Evolutionary conservation across 2,113 vertebrate genomes (phyloP), one percentile per base, ranked within the genome.

Genomic region (Zosterops pallidus): DNA sequence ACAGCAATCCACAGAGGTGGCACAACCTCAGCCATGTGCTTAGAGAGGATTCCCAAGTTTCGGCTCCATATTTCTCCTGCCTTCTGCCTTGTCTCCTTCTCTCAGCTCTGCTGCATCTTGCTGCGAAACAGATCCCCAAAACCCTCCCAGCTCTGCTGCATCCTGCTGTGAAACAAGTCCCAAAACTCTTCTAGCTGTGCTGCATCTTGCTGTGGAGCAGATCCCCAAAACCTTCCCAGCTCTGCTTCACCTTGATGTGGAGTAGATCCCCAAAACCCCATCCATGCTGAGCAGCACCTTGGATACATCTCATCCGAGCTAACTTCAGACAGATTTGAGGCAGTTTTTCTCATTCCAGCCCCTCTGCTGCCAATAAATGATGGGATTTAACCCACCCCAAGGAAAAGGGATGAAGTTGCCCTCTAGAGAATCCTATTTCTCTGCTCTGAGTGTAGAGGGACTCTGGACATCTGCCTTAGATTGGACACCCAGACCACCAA

Each of bases 61-160:
- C 0, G 0, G 53, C 20, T 79, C 49, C 29, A 1, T 20, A 11
- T 79, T 88, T 59, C 46, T 77, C 46, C 29, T 63, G 17, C 12
- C 59, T 67, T 33, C 26, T 79, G 70, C 65, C 83, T 57, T 75
- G 39, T 15, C 29, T 85, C 26, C 9, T 82, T 44, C 65, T 88
- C 72, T 10, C 82, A 75, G 10, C 25, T 55, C 47, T 74, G 47
- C 42, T n/a, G 33, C 31, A 6, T 53, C 63, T 71, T 76, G 29
- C 23, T 70, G 5, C 14, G 20, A n/a, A 71, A 5, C 5, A 39
- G 25, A 62, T 15, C 56, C 56, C 56, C 21, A n/a, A n/a, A 57
- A n/a, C 19, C 9, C 26, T 26, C 26, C 26, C 26, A 28, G 26
- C 26, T 29, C 52, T 64, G 50, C 35, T 35, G n/a, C 33, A 7